Percentiles rank a stretch among this genome's conserved stretches.
These are phyloP conservation scores for Aphidius ervi DNA, from an alignment of 1,140 invertebrate species.

Conservation along the genomic window DNA sequence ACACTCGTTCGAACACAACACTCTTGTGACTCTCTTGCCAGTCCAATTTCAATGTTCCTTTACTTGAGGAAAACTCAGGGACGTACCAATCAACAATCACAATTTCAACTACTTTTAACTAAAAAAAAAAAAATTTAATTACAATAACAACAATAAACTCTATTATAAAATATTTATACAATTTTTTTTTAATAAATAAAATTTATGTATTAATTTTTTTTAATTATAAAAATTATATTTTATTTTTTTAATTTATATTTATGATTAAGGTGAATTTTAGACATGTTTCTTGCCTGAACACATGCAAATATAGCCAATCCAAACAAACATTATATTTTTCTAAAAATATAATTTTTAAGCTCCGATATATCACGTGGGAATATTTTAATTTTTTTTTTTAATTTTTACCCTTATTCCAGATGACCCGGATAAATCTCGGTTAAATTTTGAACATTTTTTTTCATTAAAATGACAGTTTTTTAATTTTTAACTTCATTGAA, in stretches of 20 bases:
- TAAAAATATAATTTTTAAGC: constrained; percentile 23
- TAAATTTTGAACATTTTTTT: background rate
- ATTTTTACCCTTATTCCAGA: constrained; percentile 3
- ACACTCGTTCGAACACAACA: constrained; percentile 24
- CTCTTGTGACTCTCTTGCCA: constrained; percentile 23
- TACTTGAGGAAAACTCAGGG: constrained; percentile 6
- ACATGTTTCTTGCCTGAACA: background rate
- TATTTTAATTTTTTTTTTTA: constrained; percentile 18
- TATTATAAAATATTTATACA: background rate
- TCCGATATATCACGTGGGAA: constrained; percentile 11
- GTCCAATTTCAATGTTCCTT: constrained; percentile 20
- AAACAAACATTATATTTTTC: constrained; percentile 23
- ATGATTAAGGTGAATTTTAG: background rate
- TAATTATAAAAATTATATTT: no score
- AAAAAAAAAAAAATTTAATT: background rate
- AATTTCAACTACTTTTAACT: no score
- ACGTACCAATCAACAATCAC: background rate
- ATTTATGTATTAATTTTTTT: no score
- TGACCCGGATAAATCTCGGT: background rate
- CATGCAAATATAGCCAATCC: constrained; percentile 22
- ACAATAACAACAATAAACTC: background rate
- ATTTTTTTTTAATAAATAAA: no score
- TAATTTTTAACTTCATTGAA: no score
- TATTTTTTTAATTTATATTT: background rate
- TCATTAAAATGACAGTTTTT: no score